Percentiles rank a stretch among this genome's conserved stretches.
phyloP scores from a whole-genome alignment of 2,113 vertebrate species.

The Pantherophis guttatus region DNA sequence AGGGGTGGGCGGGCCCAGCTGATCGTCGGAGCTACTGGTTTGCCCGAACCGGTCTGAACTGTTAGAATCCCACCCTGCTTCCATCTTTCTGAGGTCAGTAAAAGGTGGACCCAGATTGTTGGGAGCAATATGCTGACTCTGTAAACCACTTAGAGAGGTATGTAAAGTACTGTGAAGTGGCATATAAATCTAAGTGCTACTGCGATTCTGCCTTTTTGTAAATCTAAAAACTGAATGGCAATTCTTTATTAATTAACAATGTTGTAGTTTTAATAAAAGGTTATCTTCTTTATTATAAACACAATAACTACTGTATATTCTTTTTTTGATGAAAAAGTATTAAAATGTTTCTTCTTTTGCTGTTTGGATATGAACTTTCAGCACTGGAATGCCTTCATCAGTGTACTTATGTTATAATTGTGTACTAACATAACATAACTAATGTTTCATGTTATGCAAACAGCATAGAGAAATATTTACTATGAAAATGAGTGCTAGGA shows the following conservation, averaged over 20 bases:
- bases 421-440: too few species aligned
- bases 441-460: neutral
- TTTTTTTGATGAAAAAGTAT: neutral
- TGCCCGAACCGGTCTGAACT: too few species aligned
- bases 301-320: neutral
- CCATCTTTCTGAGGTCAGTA: too few species aligned
- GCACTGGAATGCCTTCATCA: neutral
- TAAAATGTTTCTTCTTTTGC: neutral
- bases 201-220: neutral
- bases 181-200: too few species aligned
- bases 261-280: neutral
- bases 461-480: neutral
- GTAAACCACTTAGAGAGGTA: too few species aligned
- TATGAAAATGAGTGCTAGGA: neutral
- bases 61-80: too few species aligned
- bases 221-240: neutral
- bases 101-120: too few species aligned
- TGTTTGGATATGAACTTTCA: neutral
- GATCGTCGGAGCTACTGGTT: too few species aligned
- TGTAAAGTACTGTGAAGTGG: too few species aligned
- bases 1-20: too few species aligned
- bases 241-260: neutral
- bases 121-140: too few species aligned
- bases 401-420: neutral
- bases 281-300: neutral